Percentiles rank a stretch among this genome's conserved stretches.
phyloP scores from a whole-genome alignment of 1,140 invertebrate genomes.

The Orussus abietinus region DNA sequence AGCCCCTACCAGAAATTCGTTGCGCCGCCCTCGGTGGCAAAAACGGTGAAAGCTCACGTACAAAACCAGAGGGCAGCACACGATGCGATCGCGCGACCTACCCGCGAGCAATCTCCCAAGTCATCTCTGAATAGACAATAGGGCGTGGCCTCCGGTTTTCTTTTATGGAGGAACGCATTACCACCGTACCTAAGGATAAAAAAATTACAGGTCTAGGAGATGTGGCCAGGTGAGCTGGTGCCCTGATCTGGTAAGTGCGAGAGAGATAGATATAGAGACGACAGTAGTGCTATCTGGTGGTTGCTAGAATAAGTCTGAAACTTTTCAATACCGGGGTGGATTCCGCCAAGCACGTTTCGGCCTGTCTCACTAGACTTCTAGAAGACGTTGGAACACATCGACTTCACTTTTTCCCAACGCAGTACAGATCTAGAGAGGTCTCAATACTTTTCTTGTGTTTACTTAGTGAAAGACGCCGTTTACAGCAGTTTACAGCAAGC shows the following conservation, averaged over 20 bases:
- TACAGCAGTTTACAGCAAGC: not conserved
- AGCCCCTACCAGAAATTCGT: no score
- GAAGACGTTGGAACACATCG: not conserved
- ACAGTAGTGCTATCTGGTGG: not conserved
- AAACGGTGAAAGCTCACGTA: no score
- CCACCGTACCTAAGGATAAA: not conserved
- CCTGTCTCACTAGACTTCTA: not conserved
- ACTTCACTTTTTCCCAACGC: not conserved
- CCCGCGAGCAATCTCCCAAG: not conserved
- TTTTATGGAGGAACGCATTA: not conserved
- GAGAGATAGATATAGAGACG: no score
- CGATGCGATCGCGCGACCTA: no score
- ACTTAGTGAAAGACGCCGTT: not conserved
- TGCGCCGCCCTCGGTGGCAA: no score
- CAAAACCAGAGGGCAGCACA: no score
- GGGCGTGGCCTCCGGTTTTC: no score
- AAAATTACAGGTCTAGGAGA: no score
- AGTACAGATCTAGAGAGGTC: not conserved
- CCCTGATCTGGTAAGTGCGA: no score
- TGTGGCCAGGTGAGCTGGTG: no score
- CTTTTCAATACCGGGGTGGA: no score
- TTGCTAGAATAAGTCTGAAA: not conserved
- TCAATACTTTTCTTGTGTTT: not conserved
- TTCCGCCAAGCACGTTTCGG: no score
- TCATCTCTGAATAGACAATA: constrained; percentile 1